phyloP scores from a whole-genome alignment of 2,797 vertebrate genomes.

The Brotula barbata region DNA sequence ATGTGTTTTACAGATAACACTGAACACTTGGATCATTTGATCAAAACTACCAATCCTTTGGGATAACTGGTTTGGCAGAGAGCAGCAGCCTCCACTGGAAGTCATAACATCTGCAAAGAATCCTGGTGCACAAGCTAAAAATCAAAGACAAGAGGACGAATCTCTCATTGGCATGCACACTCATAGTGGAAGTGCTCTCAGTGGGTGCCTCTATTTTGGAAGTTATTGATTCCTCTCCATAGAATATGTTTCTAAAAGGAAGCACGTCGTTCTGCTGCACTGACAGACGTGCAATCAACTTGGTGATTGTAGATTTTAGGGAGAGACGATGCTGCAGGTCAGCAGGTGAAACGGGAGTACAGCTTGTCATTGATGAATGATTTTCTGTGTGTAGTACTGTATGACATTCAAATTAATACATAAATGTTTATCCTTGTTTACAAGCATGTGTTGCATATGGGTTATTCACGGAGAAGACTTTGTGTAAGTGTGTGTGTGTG shows the following conservation, averaged over 20 bases:
- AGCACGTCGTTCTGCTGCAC: slow-evolving; percentile 5
- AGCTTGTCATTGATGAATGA: too few relatives aligned
- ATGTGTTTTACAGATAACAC: slow-evolving; percentile 62
- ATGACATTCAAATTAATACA: too few relatives aligned
- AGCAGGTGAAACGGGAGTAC: too few relatives aligned
- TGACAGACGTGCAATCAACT: too few relatives aligned
- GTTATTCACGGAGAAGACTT: too few relatives aligned
- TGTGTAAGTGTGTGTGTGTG: too few relatives aligned
- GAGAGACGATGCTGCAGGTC: too few relatives aligned
- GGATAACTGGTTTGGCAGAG: slow-evolving; percentile 39
- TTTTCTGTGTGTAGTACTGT: too few relatives aligned
- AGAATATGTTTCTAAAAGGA: slow-evolving; percentile 37
- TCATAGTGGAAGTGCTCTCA: slow-evolving; percentile 48
- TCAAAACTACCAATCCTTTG: slow-evolving; percentile 48
- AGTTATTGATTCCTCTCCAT: slow-evolving; percentile 24
- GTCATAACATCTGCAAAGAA: slow-evolving; percentile 28
- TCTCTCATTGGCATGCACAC: slow-evolving; percentile 44
- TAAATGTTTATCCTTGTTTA: too few relatives aligned
- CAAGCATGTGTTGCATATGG: too few relatives aligned
- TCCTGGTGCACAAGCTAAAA: slow-evolving; percentile 29
- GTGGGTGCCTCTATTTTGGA: slow-evolving; percentile 32
- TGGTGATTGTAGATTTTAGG: too few relatives aligned
- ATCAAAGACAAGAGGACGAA: slow-evolving; percentile 46
- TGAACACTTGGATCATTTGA: slow-evolving; percentile 56
- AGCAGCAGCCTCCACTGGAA: slow-evolving; percentile 35